Percentiles rank a stretch among this genome's conserved stretches.
These are phyloP conservation scores for Limnothrissa miodon DNA, from an alignment of 2,113 vertebrate genomes.

Conservation along the genomic window DNA sequence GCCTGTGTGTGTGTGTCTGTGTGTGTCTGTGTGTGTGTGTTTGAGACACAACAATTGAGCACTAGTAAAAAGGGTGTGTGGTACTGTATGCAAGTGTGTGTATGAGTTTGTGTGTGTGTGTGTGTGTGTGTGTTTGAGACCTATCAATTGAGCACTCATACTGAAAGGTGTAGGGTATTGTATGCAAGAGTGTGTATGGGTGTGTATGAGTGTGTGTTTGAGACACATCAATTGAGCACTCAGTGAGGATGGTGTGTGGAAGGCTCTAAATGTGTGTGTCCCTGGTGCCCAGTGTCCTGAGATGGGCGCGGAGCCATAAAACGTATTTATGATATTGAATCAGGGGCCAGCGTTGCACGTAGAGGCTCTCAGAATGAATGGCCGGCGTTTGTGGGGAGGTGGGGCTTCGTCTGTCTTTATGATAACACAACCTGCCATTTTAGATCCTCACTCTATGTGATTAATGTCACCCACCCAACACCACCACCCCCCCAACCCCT, in stretches of 20 bases:
- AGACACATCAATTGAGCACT: background rate
- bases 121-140: background rate
- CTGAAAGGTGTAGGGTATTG: too few species aligned
- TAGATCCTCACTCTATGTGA: constrained; percentile 9
- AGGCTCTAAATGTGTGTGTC: background rate
- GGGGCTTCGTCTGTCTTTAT: background rate
- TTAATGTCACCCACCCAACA: constrained; percentile 16
- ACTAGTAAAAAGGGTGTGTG: background rate
- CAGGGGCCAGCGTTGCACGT: constrained; percentile 43
- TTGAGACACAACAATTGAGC: background rate
- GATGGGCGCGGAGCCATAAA: constrained; percentile 47
- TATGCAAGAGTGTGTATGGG: too few species aligned
- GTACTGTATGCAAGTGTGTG: background rate
- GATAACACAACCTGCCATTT: constrained; percentile 10
- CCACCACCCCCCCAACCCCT: background rate
- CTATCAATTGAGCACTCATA: too few species aligned
- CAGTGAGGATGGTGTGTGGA: background rate
- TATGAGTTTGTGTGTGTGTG: background rate
- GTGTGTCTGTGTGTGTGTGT: background rate
- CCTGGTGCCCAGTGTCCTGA: constrained; percentile 3
- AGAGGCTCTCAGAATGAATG: background rate
- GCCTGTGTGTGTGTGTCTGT: background rate
- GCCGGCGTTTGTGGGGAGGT: background rate
- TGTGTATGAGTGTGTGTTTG: background rate
- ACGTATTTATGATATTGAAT: constrained; percentile 52